phyloP scores from a whole-genome alignment of 2,888 invertebrate genomes.

The Pollenia amentaria region DNA sequence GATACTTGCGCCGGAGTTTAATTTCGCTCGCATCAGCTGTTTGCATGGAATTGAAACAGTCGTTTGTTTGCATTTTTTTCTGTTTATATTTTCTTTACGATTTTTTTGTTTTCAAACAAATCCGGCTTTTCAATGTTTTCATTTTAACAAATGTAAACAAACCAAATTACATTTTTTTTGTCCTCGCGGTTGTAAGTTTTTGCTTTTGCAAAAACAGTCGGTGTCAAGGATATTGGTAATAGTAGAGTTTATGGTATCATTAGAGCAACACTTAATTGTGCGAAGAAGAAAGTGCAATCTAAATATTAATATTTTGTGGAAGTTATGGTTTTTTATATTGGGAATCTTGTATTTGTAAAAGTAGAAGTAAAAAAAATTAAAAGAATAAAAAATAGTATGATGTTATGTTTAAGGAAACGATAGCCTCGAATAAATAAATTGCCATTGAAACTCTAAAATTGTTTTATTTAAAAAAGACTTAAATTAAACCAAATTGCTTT shows the following conservation, averaged over 20 bases:
- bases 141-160: constrained; percentile 63
- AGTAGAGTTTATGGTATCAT: background rate
- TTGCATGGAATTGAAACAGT: constrained; percentile 72
- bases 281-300: too few relatives aligned
- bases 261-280: too few relatives aligned
- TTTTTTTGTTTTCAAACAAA: constrained; percentile 62
- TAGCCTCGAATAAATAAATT: too few relatives aligned
- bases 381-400: too few relatives aligned
- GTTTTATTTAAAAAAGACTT: too few relatives aligned
- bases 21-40: constrained; percentile 75
- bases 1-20: constrained; percentile 77
- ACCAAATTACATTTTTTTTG: constrained; percentile 45
- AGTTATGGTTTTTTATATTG: too few relatives aligned
- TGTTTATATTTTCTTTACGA: constrained; percentile 46
- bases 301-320: too few relatives aligned
- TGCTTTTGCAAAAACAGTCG: background rate
- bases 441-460: too few relatives aligned
- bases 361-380: too few relatives aligned
- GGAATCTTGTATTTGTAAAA: too few relatives aligned
- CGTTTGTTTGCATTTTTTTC: constrained; percentile 17
- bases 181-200: background rate
- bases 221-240: background rate
- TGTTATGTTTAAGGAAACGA: too few relatives aligned
- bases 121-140: constrained; percentile 58
- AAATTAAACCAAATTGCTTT: too few relatives aligned